Evolutionary conservation across 2,888 invertebrate species (phyloP), one percentile per base, ranked within the genome.

Genomic region (Yponomeuta evonymella): DNA sequence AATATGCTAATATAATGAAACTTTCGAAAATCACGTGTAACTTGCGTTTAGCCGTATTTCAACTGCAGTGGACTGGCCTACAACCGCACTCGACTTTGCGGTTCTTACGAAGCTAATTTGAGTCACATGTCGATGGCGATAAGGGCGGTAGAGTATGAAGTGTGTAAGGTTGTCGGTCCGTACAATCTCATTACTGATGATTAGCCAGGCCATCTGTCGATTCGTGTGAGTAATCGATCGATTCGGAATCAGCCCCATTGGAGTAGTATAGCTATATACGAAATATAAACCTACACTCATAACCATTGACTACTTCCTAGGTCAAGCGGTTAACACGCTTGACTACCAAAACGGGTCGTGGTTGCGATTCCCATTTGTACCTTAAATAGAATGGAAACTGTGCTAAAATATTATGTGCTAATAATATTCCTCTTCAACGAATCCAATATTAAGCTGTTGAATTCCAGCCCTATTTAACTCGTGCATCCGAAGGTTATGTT

Each of bases 21-120:
- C 51, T 15, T 15, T 58, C 12, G 15, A 58, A 15, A 12, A 58
- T 58, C 51, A 58, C 51, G 12, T 58, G 15, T 58, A 4, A 15
- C 51, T 58, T 12, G 15, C 51, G 2, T 58, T 15, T 15, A 58
- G 15, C 51, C 15, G 0, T 6, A 58, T 58, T 58, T 58, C 51
- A 8, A 58, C 65, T 65, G 30, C 29, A 64, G 30, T 75, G 77
- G 75, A 75, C 74, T 70, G 76, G 73, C 71, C 74, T 12, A 3
- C 10, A 2, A 51, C 51, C 51, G 8, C 51, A 2, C 10, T 51
- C 10, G 51, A 51, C 51, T 51, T 51, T 51, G 51, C 51, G 15
- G 51, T 15, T 33, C 15, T 6, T 4, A 58, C 0, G 2, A 58
- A 58, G 12, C 51, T 12, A 58, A 58, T 15, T 12, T 15, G 51